These are phyloP conservation scores for Alauda arvensis DNA, from an alignment of 2,797 vertebrate species.

Conservation along the genomic window DNA sequence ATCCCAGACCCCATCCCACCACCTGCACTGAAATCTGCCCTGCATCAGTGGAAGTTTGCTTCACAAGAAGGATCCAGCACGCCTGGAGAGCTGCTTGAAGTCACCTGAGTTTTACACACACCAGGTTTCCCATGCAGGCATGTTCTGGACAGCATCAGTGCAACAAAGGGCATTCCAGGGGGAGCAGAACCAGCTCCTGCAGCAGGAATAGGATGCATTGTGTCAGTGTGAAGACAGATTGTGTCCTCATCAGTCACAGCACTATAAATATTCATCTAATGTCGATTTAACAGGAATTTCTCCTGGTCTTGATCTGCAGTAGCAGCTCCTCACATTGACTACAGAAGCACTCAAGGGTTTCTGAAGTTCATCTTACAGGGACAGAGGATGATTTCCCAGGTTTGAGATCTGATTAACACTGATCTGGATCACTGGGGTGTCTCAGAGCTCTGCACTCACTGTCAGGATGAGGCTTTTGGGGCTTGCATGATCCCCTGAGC, in stretches of 20 bases:
- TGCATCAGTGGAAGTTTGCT: not conserved
- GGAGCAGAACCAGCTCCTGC: not conserved
- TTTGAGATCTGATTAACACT: not conserved
- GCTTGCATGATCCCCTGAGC: not conserved
- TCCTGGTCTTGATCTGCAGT: not conserved
- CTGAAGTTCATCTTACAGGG: not conserved
- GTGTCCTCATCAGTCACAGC: not conserved
- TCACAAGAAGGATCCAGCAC: not conserved
- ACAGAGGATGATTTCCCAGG: not conserved
- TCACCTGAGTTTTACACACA: not conserved
- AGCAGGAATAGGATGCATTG: not conserved
- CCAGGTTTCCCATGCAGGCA: not conserved
- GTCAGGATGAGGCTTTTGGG: accelerated
- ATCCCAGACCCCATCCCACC: not conserved
- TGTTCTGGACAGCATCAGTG: not conserved
- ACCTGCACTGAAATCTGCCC: not conserved
- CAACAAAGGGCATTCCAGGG: not conserved
- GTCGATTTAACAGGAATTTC: not conserved
- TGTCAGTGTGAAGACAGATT: not conserved
- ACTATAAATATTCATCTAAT: not conserved
- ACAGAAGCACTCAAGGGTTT: not conserved
- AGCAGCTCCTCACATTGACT: not conserved
- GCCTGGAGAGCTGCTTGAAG: not conserved
- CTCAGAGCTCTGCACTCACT: not conserved
- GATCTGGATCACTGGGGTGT: not conserved